Base-by-base conservation (phyloP, 2,113 vertebrate genomes). In the Periophthalmodon schlosseri region DNA sequence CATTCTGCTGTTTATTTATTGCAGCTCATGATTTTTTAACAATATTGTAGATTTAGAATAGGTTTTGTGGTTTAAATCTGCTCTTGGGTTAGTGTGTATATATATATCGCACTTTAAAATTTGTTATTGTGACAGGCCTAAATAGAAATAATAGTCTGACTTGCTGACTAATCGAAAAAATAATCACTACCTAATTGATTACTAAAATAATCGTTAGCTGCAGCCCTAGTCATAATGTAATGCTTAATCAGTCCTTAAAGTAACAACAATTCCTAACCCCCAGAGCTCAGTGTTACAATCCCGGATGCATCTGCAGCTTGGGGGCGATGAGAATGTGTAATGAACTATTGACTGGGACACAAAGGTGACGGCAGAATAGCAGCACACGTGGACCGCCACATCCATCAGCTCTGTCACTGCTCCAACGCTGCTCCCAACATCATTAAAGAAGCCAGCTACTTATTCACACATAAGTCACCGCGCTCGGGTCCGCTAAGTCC, bases 311-410 rank as follows among this genome's bases (percentile, higher is more conserved):
- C 90, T 91, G 86, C 89, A 24, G 89, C 91, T 90, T 91, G 90
- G 92, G 92, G 94, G 93, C 90, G 91, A 84, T 92, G 93, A 87
- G 93, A 94, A 94, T 94, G 94, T 93, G 87, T 93, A 95, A 96
- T 95, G 93, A 95, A 93, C 93, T 94, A 95, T 94, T 94, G 93
- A 96, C 93, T 88, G 76, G 78, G 87, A 93, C 89, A 93, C 76
- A 72, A 60, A 92, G 83, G 84, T 89, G 84, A 90, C 74, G 92
- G 83, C 86, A 87, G 90, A 90, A 64, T 21, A 79, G 78, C 23
- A 75, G 84, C 85, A 83, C 82, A 91, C 81, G 79, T 84, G 80
- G 84, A 89, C 80, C 82, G 89, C 90, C 78, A 69, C 77, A 94
- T 94, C 89, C 88, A 94, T 94, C 92, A 91, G 66, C 67, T 58